Evolutionary conservation across 2,113 vertebrate genomes (phyloP).

Genomic region (Atlantisia rogersi): DNA sequence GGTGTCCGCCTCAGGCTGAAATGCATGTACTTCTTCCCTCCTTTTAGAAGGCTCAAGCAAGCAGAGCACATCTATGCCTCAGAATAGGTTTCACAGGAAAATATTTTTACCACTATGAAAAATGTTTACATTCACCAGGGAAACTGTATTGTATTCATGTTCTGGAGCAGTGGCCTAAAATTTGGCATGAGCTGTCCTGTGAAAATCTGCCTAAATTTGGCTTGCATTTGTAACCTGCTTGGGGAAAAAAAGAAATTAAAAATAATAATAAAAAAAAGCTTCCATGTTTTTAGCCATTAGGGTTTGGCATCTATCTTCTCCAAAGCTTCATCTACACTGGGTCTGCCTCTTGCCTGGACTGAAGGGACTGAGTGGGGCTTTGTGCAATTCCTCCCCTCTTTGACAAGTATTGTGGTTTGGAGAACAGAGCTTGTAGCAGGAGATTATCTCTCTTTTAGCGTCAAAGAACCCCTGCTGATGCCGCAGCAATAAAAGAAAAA

Average conservation of each 20-base stretch:
- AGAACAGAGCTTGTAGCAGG: background rate
- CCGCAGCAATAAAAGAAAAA: conserved; percentile 21
- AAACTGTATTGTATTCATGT: background rate
- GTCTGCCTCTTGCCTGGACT: background rate
- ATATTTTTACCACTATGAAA: background rate
- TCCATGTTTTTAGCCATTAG: background rate
- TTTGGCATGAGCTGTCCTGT: background rate
- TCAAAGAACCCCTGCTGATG: conserved; percentile 36
- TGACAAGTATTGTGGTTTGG: background rate
- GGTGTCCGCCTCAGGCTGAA: background rate
- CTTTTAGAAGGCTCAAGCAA: background rate
- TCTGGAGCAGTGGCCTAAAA: background rate
- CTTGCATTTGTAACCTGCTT: background rate
- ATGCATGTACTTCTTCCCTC: background rate
- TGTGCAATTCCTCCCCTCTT: background rate
- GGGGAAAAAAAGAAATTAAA: no score
- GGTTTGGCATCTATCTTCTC: background rate
- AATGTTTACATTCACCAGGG: background rate
- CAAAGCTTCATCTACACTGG: background rate
- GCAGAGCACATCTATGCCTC: background rate
- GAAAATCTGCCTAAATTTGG: conserved; percentile 7
- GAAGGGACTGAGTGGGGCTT: background rate
- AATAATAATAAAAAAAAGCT: no score
- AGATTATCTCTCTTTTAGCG: conserved; percentile 24
- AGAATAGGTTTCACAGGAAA: background rate